Evolutionary conservation across 2,113 vertebrate genomes (phyloP), one percentile per base, ranked within the genome.

Genomic region (Megalops atlanticus): DNA sequence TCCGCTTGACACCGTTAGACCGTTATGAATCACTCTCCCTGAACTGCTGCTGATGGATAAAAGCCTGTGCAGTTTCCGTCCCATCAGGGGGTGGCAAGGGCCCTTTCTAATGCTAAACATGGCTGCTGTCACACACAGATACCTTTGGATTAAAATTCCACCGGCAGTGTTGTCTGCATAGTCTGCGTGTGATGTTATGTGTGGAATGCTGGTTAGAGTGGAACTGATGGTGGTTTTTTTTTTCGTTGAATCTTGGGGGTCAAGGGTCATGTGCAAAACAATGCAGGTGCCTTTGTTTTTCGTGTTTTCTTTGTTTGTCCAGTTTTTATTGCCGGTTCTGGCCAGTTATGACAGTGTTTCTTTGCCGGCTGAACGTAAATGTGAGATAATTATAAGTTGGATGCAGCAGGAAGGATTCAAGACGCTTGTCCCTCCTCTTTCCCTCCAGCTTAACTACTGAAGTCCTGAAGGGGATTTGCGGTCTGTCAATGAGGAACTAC

Each of bases 401-500:
- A n/a, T n/a, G n/a, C n/a, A n/a, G n/a, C n/a, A n/a, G n/a, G n/a
- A n/a, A n/a, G n/a, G n/a, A n/a, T n/a, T n/a, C n/a, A n/a, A n/a
- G n/a, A n/a, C n/a, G n/a, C 21, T 21, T 78, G 43, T 82, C 79
- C 86, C 81, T 83, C 64, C 75, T 79, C 91, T 88, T 35, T 70
- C 49, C 58, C 91, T 92, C 8, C 87, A 96, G 95, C 91, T 95
- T 95, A 96, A 94, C 92, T 93, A 93, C 95, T 93, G 93, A 96
- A 93, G 96, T 97, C 96, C 97, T 99, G 96, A 94, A 96, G 91
- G 89, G 96, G 95, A 98, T 98, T 96, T 94, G 96, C 93, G 93
- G 95, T 97, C 97, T 92, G 97, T 99, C 97, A 99, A 99, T 99
- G 98, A 98, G 98, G 98, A 99, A 99, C 97, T 99, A 99, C 95